Evolutionary conservation across 2,113 vertebrate species (phyloP), one percentile per base, ranked within the genome.

Genomic region (Halichoeres trimaculatus): DNA sequence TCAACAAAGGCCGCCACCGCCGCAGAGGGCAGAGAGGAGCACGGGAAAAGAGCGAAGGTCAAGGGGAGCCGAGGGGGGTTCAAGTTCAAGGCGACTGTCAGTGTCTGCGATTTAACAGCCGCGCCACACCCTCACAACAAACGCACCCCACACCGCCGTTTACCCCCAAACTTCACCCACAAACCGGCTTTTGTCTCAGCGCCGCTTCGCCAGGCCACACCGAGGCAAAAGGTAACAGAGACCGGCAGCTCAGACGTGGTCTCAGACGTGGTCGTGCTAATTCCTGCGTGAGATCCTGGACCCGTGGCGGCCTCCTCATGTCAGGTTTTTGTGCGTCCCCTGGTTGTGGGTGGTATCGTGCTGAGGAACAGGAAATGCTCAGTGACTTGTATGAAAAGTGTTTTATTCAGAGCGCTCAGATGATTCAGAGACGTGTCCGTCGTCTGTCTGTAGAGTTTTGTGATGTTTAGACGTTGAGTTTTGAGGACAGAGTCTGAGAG

Each of bases 21-120:
- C 62, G 73, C 73, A 41, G 51, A 83, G 90, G 80, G 78, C 85
- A 87, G 62, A 30, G 74, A 84, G 71, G 90, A 90, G 89, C 88
- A 90, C 84, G 91, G 91, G 92, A 88, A 92, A 86, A 85, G 91
- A 87, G 82, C 88, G 43, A 50, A 87, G 94, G 93, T 94, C 92
- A 93, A 93, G 88, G 90, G 88, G 85, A 92, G 78, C 89, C 87
- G 45, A 22, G 53, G 83, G 90, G 89, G 90, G 76, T 91, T 93
- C 93, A 94, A 94, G 94, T 94, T 94, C 93, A 94, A 94, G 92
- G 91, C 84, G 72, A 90, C 85, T 84, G 86, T 90, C 87, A 83
- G 88, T 84, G 91, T 90, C 91, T 93, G 88, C 77, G 24, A 84
- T 90, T 90, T 88, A 85, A 90, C 82, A 61, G 62, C 54, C 57